These are phyloP conservation scores for Hesperia comma DNA, from an alignment of 2,888 invertebrate genomes.

Conservation along the genomic window DNA sequence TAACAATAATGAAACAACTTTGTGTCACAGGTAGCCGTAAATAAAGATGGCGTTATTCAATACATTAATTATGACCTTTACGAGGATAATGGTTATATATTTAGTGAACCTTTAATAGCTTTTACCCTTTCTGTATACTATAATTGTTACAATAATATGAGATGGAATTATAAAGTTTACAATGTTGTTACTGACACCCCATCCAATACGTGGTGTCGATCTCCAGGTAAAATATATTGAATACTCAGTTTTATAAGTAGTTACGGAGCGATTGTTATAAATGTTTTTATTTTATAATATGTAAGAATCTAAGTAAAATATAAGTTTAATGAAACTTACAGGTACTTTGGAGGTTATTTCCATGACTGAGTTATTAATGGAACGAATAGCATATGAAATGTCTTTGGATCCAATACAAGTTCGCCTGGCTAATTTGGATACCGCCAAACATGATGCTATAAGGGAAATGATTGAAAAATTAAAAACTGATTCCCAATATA, in stretches of 20 bases:
- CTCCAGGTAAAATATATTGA: conserved; percentile 82
- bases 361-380: conserved; percentile 86
- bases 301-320: background rate
- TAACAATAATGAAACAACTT: background rate
- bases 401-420: conserved; percentile 84
- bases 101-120: conserved; percentile 74
- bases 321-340: background rate
- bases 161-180: conserved; percentile 83
- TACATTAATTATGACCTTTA: conserved; percentile 83
- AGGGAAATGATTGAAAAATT: conserved; percentile 73
- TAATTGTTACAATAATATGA: conserved; percentile 82
- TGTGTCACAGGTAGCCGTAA: conserved; percentile 79
- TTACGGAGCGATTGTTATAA: too few relatives aligned
- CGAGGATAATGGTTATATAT: conserved; percentile 77
- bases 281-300: too few relatives aligned
- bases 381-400: conserved; percentile 83
- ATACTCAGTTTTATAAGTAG: too few relatives aligned
- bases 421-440: conserved; percentile 60
- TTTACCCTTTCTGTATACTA: conserved; percentile 63
- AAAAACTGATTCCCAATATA: conserved; percentile 67
- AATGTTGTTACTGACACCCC: conserved; percentile 86
- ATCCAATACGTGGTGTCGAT: conserved; percentile 87
- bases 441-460: conserved; percentile 69
- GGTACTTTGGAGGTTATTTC: conserved; percentile 80
- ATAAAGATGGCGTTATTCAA: conserved; percentile 86